phyloP scores from a whole-genome alignment of 2,888 invertebrate genomes.

The Pheosia gnoma region DNA sequence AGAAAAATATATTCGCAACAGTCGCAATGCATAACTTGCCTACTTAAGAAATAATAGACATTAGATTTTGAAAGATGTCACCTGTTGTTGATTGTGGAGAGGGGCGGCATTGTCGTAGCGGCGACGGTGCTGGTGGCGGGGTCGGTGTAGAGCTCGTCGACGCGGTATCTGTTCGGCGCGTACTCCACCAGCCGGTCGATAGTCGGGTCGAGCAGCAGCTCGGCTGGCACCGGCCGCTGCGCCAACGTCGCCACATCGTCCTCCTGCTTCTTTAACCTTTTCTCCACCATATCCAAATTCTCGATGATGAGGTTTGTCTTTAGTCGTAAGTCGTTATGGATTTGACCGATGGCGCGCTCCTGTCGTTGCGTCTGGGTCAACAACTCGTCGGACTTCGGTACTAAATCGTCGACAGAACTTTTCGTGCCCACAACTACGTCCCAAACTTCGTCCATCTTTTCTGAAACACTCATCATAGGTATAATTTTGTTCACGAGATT shows the following conservation, averaged over 20 bases:
- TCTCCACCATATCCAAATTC: slow-evolving; percentile 94
- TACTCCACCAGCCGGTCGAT: slow-evolving; percentile 92
- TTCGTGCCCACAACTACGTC: slow-evolving; percentile 95
- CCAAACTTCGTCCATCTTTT: slow-evolving; percentile 97
- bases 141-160: slow-evolving; percentile 70
- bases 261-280: slow-evolving; percentile 92
- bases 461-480: slow-evolving; percentile 93
- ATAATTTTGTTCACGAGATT: slow-evolving; percentile 91
- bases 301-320: slow-evolving; percentile 95
- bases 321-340: slow-evolving; percentile 90
- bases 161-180: slow-evolving; percentile 87
- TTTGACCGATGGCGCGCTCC: slow-evolving; percentile 93
- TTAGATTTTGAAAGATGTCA: slow-evolving; percentile 63
- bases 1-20: slow-evolving; percentile 13
- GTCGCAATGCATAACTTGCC: slow-evolving; percentile 48
- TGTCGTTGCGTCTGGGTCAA: slow-evolving; percentile 94
- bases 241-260: slow-evolving; percentile 91
- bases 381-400: slow-evolving; percentile 94
- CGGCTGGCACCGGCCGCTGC: slow-evolving; percentile 89
- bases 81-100: slow-evolving; percentile 67
- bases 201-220: slow-evolving; percentile 88
- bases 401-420: slow-evolving; percentile 92
- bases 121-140: slow-evolving; percentile 68
- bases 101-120: slow-evolving; percentile 59
- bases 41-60: slow-evolving; percentile 19